These are phyloP conservation scores for Dicrurus megarhynchus DNA, from an alignment of 2,113 vertebrate genomes.

Conservation along the genomic window DNA sequence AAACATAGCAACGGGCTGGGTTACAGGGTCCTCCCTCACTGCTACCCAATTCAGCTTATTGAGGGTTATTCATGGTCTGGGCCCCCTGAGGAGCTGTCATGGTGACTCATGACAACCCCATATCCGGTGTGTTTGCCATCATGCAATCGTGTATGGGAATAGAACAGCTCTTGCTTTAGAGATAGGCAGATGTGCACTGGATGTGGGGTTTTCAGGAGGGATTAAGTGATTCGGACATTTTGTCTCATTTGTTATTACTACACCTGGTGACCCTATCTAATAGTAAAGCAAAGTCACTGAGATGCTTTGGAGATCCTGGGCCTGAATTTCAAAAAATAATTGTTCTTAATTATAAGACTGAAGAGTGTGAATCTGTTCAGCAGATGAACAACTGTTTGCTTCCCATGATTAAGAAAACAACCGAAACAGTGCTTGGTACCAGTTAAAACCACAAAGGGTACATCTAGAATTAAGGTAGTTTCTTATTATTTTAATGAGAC, in stretches of 20 bases:
- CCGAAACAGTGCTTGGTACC: not conserved
- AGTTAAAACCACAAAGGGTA: not conserved
- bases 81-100: not conserved
- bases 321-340: not conserved
- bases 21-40: not conserved
- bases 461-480: not conserved
- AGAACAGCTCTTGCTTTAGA: not conserved
- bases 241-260: not conserved
- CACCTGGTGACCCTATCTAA: not conserved
- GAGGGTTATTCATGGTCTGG: constrained; percentile 1
- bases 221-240: not conserved
- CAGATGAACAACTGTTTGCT: not conserved
- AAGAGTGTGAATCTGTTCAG: not conserved
- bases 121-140: not conserved
- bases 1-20: constrained; percentile 44
- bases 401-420: not conserved
- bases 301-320: not conserved
- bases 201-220: not conserved
- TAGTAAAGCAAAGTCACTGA: not conserved
- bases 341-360: not conserved
- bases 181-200: not conserved
- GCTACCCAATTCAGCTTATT: constrained; percentile 10
- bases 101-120: not conserved
- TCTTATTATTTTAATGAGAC: not conserved
- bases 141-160: not conserved